These are phyloP conservation scores for Solenodon paradoxus DNA, from an alignment of 2,113 vertebrate species.

Conservation along the genomic window DNA sequence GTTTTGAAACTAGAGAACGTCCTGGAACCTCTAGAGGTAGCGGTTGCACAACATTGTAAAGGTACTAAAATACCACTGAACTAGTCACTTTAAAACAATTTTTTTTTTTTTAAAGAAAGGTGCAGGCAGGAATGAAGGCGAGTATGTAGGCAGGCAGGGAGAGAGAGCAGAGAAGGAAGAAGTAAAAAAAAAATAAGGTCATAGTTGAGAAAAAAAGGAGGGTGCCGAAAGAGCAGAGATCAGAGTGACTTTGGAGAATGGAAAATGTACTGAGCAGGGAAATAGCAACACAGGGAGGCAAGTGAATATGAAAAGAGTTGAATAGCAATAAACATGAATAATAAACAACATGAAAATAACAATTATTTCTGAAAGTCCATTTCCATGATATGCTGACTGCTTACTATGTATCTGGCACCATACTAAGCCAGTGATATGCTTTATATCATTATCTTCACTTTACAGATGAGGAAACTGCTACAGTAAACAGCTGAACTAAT, in stretches of 20 bases:
- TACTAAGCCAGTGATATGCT: background rate
- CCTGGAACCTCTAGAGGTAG: too few relatives aligned
- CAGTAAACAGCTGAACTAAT: background rate
- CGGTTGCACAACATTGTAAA: background rate
- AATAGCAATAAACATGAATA: background rate
- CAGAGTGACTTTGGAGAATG: background rate
- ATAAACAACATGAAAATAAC: background rate
- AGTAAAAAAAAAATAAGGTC: conserved; percentile 28
- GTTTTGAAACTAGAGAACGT: background rate
- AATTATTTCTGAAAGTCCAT: background rate
- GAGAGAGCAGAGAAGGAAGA: background rate
- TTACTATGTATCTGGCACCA: background rate
- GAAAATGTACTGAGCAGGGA: background rate
- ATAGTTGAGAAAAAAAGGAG: conserved; percentile 3
- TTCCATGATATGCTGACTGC: background rate
- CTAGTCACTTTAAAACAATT: background rate
- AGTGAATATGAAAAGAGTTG: conserved; percentile 19
- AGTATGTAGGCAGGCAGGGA: background rate
- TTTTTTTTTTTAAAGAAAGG: background rate
- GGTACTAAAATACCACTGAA: background rate
- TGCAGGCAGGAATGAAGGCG: background rate
- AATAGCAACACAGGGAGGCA: background rate
- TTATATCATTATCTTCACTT: conserved; percentile 6
- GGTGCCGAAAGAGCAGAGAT: background rate
- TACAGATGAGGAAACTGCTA: background rate